These are phyloP conservation scores for Macrochelys suwanniensis DNA, from an alignment of 2,797 vertebrate genomes.

Conservation along the genomic window DNA sequence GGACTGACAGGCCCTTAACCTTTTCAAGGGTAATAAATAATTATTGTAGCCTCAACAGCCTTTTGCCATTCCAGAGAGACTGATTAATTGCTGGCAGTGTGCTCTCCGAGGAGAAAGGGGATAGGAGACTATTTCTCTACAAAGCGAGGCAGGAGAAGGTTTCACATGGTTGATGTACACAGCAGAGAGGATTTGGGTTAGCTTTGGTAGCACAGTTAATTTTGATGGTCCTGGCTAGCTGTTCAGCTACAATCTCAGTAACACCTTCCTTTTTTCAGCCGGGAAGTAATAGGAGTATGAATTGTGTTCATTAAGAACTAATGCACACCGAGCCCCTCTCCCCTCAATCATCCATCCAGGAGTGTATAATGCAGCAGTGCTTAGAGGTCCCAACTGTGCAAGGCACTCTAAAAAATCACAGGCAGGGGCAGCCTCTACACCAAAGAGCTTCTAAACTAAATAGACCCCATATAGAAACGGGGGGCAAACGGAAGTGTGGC, in stretches of 20 bases:
- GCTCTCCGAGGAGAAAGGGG: neutral
- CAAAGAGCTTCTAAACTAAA: neutral
- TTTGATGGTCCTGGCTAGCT: neutral
- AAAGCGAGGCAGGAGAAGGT: neutral
- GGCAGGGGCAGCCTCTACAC: neutral
- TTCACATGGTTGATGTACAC: neutral
- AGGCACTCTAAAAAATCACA: neutral
- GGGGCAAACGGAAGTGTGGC: neutral
- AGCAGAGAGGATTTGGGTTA: neutral
- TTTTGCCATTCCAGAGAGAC: neutral
- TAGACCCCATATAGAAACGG: neutral
- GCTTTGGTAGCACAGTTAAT: neutral
- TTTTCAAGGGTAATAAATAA: slow-evolving; percentile 21
- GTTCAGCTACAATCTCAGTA: slow-evolving; percentile 6
- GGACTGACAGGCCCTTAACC: neutral
- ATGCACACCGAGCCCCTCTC: neutral
- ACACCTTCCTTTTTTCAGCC: neutral
- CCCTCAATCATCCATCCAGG: neutral
- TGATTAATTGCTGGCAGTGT: slow-evolving; percentile 29
- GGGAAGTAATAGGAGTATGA: neutral
- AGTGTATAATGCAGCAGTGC: neutral
- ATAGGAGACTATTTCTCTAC: neutral
- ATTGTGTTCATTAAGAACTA: neutral
- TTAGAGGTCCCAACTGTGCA: neutral
- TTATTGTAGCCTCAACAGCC: neutral